phyloP scores from a whole-genome alignment of 2,113 vertebrate species.

The Leucoraja erinaceus region DNA sequence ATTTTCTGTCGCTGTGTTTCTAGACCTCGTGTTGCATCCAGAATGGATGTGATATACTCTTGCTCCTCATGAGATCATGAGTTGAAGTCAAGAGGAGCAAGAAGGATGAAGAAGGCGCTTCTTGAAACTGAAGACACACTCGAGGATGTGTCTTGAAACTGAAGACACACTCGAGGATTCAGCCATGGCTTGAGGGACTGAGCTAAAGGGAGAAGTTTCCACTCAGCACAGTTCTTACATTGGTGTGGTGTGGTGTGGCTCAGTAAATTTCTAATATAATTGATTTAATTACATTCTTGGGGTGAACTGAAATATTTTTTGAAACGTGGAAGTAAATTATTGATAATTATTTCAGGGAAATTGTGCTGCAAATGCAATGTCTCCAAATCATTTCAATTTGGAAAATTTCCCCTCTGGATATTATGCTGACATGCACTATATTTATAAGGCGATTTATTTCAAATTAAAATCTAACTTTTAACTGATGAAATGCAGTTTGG shows the following conservation, averaged over 20 bases:
- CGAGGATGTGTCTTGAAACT: too few relatives aligned
- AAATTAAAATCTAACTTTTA: not conserved
- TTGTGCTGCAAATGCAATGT: not conserved
- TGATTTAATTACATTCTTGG: not conserved
- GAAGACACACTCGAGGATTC: too few relatives aligned
- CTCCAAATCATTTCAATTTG: not conserved
- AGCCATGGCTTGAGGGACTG: too few relatives aligned
- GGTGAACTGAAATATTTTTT: not conserved
- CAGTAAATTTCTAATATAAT: not conserved
- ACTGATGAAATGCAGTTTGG: not conserved
- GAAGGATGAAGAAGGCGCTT: too few relatives aligned
- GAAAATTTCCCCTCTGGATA: not conserved
- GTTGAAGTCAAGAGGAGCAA: too few relatives aligned
- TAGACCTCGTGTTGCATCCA: too few relatives aligned
- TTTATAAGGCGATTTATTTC: not conserved
- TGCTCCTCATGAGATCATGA: too few relatives aligned
- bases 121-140: too few relatives aligned
- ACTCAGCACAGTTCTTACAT: too few relatives aligned
- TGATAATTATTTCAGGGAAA: not conserved
- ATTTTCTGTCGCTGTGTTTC: too few relatives aligned
- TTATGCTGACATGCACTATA: not conserved
- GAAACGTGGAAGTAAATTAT: not conserved
- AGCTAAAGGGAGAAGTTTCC: too few relatives aligned
- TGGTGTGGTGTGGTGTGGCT: not conserved
- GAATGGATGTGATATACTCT: too few relatives aligned